Percentiles rank a stretch among this genome's conserved stretches.
phyloP scores from a whole-genome alignment of 2,113 vertebrate species.

The Ranitomeya imitator region DNA sequence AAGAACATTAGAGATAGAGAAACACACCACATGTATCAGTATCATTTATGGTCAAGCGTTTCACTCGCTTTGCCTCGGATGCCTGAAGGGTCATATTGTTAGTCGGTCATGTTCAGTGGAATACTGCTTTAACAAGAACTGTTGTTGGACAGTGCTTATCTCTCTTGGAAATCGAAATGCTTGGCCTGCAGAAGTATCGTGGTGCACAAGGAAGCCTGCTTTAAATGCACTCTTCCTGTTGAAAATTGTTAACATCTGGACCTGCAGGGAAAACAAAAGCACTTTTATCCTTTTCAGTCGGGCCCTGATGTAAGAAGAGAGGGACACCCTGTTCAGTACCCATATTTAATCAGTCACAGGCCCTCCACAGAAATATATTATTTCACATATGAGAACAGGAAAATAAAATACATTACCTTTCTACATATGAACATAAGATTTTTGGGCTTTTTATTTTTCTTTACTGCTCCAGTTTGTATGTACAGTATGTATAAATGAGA shows the following conservation, averaged over 20 bases:
- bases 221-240: conserved; percentile 71
- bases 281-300: conserved; percentile 67
- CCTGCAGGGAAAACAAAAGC: conserved; percentile 66
- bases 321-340: conserved; percentile 61
- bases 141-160: background rate
- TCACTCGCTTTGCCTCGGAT: background rate
- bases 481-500: background rate
- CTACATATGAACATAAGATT: background rate
- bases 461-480: background rate
- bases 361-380: conserved; percentile 44
- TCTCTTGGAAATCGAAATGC: conserved; percentile 12
- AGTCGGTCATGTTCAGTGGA: background rate
- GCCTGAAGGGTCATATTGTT: background rate
- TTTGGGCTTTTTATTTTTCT: background rate
- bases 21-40: too few species aligned
- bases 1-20: background rate
- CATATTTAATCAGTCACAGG: conserved; percentile 68
- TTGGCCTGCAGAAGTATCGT: conserved; percentile 51
- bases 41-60: background rate
- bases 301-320: conserved; percentile 67
- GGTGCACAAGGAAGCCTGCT: conserved; percentile 65
- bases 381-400: conserved; percentile 11
- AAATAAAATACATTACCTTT: background rate
- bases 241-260: conserved; percentile 71
- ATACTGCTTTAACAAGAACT: background rate